These are phyloP conservation scores for Coracias cyanogaster DNA, from an alignment of 2,797 vertebrate species.

Conservation along the genomic window DNA sequence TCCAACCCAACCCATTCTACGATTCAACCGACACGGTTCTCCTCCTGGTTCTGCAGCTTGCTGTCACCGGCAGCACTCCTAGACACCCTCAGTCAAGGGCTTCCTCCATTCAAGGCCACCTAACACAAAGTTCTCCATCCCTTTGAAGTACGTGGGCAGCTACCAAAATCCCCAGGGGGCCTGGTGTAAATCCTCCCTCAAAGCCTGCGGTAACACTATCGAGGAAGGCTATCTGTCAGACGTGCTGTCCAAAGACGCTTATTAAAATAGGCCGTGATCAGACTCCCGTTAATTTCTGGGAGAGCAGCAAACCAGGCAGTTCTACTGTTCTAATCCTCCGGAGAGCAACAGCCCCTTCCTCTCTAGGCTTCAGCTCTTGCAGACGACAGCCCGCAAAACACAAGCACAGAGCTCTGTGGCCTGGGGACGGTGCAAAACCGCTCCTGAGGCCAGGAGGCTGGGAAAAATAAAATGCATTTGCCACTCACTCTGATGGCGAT, in stretches of 20 bases:
- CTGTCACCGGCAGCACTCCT: background rate
- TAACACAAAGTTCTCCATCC: rapidly evolving
- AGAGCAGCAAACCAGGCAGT: too few species aligned
- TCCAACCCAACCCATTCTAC: too few species aligned
- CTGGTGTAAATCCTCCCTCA: background rate
- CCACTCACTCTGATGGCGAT: background rate
- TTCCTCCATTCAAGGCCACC: background rate
- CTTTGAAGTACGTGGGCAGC: rapidly evolving
- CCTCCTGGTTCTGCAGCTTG: background rate
- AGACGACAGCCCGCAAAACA: background rate
- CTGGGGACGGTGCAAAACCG: background rate
- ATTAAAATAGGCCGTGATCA: background rate
- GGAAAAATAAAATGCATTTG: background rate
- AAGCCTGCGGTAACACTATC: background rate
- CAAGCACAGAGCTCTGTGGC: background rate
- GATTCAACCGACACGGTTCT: background rate
- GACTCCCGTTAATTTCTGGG: too few species aligned
- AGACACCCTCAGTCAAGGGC: background rate
- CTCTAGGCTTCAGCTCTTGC: background rate
- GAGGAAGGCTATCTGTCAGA: background rate
- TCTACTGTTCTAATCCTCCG: too few species aligned
- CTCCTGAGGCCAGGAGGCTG: background rate
- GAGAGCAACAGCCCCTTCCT: background rate
- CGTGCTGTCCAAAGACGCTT: background rate
- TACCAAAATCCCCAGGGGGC: background rate